These are phyloP conservation scores for Lydus trimaculatus DNA, from an alignment of 2,888 invertebrate species.

Conservation along the genomic window DNA sequence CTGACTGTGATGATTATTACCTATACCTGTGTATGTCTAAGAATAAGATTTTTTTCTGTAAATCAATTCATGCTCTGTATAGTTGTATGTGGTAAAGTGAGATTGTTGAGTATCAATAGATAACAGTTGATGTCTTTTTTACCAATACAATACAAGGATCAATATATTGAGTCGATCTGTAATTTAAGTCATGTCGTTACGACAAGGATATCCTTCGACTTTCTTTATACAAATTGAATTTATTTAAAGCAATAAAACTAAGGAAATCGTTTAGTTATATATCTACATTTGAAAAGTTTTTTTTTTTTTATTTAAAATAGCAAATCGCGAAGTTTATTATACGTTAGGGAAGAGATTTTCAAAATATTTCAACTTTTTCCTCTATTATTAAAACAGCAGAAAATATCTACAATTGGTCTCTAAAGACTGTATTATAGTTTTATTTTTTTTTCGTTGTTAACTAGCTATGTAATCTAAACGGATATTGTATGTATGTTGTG, in stretches of 20 bases:
- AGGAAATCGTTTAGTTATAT: background rate
- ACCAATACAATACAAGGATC: too few relatives aligned
- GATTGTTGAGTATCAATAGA: background rate
- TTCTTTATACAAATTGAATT: background rate
- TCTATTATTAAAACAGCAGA: background rate
- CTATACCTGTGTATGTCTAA: background rate
- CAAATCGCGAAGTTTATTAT: background rate
- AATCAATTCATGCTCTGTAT: too few relatives aligned
- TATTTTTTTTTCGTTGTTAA: background rate
- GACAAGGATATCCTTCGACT: too few relatives aligned
- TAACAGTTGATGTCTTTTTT: too few relatives aligned
- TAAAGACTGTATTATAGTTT: background rate
- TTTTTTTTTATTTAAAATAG: too few relatives aligned
- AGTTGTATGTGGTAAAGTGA: too few relatives aligned
- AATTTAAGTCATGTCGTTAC: background rate
- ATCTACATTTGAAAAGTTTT: too few relatives aligned
- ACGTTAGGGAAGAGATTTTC: background rate
- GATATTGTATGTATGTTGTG: conserved; percentile 2
- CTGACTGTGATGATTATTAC: background rate
- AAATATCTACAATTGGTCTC: background rate
- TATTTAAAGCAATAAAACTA: background rate
- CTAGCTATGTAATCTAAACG: background rate
- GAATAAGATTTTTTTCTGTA: too few relatives aligned
- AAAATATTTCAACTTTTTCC: background rate
- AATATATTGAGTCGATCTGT: too few relatives aligned